These are phyloP conservation scores for Mormyrus proboscirostris DNA, from an alignment of 2,797 vertebrate species.

Conservation along the genomic window DNA sequence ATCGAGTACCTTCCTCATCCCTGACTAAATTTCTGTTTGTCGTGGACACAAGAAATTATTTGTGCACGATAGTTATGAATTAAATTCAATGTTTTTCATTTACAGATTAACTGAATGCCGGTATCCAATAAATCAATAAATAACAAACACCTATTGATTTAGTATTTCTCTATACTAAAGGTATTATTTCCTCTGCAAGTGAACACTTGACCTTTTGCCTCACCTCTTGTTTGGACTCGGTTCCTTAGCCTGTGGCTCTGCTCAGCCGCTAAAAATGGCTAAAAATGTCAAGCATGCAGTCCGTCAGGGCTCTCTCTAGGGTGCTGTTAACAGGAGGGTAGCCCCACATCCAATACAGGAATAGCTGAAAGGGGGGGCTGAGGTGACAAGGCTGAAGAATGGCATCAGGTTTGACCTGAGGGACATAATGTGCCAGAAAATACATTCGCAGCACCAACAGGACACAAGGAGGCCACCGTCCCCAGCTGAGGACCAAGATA, in stretches of 20 bases:
- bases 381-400: neutral
- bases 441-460: conserved; percentile 34
- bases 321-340: neutral
- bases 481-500: neutral
- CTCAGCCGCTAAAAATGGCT: neutral
- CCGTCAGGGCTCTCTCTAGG: neutral
- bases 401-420: neutral
- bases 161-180: neutral
- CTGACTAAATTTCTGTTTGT: neutral
- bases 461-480: neutral
- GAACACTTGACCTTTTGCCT: neutral
- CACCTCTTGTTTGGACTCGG: neutral
- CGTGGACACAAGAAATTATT: neutral
- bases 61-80: neutral
- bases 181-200: neutral
- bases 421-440: neutral
- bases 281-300: neutral
- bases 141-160: neutral
- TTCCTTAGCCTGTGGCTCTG: neutral
- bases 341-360: neutral
- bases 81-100: neutral
- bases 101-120: neutral
- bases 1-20: neutral
- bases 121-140: neutral
- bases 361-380: neutral